A percentile compares a stretch with the other conserved stretches of the same genome.
phyloP scores from a whole-genome alignment of 2,888 invertebrate genomes.

The Nephrotoma appendiculata region DNA sequence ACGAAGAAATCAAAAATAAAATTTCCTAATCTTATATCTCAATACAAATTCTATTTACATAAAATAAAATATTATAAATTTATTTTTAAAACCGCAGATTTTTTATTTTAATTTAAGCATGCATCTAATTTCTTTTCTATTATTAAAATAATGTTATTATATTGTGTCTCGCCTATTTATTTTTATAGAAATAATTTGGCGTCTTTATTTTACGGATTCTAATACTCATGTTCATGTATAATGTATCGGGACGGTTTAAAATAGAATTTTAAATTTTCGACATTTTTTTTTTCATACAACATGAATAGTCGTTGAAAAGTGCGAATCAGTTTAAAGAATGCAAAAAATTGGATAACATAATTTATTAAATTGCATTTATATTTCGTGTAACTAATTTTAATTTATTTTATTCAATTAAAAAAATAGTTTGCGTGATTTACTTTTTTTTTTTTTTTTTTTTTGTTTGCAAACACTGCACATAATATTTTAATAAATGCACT shows the following conservation, averaged over 20 bases:
- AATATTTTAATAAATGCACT: too few relatives aligned
- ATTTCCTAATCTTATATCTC: not conserved
- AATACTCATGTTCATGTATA: not conserved
- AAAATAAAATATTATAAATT: not conserved
- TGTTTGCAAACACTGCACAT: too few relatives aligned
- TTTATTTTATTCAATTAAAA: not conserved
- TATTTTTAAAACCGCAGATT: not conserved
- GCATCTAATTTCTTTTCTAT: not conserved
- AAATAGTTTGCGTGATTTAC: not conserved
- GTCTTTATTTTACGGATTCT: not conserved
- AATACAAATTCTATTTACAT: not conserved
- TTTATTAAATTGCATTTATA: not conserved
- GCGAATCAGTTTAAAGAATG: too few relatives aligned
- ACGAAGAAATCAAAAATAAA: not conserved
- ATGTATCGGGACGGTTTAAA: not conserved
- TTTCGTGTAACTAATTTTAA: not conserved
- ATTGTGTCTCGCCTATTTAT: not conserved
- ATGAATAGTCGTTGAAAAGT: too few relatives aligned
- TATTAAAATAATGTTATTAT: not conserved
- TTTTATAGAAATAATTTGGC: not conserved
- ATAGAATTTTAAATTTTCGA: not conserved
- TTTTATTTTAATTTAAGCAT: not conserved
- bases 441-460: not conserved
- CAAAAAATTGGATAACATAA: not conserved
- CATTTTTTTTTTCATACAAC: too few relatives aligned